Conservation (phyloP, 2,113 vertebrate genomes). For the Megaleporinus macrocephalus region DNA sequence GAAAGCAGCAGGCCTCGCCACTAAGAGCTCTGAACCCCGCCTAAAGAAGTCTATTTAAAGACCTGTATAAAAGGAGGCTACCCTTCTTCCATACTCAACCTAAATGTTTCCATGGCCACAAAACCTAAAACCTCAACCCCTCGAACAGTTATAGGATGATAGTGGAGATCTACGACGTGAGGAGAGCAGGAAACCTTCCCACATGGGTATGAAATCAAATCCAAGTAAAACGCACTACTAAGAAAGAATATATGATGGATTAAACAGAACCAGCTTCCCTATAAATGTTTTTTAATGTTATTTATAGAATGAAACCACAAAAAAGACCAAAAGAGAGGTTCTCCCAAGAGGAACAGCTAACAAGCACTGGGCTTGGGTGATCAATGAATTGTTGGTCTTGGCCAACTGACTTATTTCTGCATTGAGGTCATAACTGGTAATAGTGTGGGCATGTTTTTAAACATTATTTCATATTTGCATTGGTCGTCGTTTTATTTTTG, state of each 20-base stretch:
- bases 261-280: neutral
- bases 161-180: constrained; percentile 2
- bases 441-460: too few relatives aligned
- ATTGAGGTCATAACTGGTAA: too few relatives aligned
- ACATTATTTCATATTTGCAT: too few relatives aligned
- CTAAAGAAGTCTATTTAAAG: constrained; percentile 77
- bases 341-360: neutral
- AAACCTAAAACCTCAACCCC: constrained; percentile 31
- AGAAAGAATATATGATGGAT: neutral
- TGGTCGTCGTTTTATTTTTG: too few relatives aligned
- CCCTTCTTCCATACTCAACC: constrained; percentile 53
- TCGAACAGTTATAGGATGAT: constrained; percentile 4
- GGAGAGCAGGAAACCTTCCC: constrained; percentile 3
- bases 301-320: neutral
- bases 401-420: too few relatives aligned
- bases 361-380: neutral
- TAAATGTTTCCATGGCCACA: constrained; percentile 49
- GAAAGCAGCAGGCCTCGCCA: constrained; percentile 67
- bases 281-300: neutral
- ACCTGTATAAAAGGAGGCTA: constrained; percentile 64
- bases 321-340: neutral
- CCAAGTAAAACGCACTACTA: neutral
- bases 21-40: constrained; percentile 76
- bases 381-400: too few relatives aligned
- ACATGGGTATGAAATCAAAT: constrained; percentile 20